Evolutionary conservation across 1,140 invertebrate species (phyloP).

Genomic region (Leptinotarsa texana): DNA sequence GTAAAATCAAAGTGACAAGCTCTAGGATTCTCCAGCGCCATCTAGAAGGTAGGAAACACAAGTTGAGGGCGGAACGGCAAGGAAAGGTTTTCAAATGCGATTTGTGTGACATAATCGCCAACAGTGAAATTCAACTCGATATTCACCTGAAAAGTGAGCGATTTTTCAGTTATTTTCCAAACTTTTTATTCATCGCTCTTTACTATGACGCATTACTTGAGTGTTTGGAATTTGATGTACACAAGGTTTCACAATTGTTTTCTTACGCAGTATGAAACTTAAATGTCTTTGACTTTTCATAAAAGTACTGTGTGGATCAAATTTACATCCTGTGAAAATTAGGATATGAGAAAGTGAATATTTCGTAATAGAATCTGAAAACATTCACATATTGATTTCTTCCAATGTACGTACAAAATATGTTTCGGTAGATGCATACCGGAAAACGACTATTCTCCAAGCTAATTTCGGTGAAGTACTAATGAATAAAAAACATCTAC

Average conservation of each 20-base stretch:
- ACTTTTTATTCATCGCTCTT: background rate
- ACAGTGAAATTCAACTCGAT: slow-evolving; percentile 53
- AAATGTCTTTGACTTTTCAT: too few relatives aligned
- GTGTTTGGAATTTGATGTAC: slow-evolving; percentile 9
- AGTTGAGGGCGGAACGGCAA: slow-evolving; percentile 47
- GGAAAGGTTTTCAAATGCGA: slow-evolving; percentile 53
- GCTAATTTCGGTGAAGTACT: too few relatives aligned
- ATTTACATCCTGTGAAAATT: too few relatives aligned
- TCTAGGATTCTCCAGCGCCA: slow-evolving; percentile 50
- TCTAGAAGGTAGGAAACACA: slow-evolving; percentile 51
- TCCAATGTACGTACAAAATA: too few relatives aligned
- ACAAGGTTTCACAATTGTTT: background rate
- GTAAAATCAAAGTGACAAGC: slow-evolving; percentile 52
- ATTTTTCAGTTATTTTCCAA: background rate
- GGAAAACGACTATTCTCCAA: too few relatives aligned
- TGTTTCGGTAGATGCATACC: too few relatives aligned
- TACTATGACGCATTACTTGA: background rate
- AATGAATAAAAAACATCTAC: too few relatives aligned
- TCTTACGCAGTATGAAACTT: too few relatives aligned
- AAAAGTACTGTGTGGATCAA: too few relatives aligned
- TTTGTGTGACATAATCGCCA: slow-evolving; percentile 50
- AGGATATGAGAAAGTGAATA: too few relatives aligned
- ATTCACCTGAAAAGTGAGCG: slow-evolving; percentile 52
- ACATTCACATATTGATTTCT: too few relatives aligned
- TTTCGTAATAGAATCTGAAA: too few relatives aligned